Conservation (phyloP, 2,888 invertebrate species). For the Calliopum simillimum region DNA sequence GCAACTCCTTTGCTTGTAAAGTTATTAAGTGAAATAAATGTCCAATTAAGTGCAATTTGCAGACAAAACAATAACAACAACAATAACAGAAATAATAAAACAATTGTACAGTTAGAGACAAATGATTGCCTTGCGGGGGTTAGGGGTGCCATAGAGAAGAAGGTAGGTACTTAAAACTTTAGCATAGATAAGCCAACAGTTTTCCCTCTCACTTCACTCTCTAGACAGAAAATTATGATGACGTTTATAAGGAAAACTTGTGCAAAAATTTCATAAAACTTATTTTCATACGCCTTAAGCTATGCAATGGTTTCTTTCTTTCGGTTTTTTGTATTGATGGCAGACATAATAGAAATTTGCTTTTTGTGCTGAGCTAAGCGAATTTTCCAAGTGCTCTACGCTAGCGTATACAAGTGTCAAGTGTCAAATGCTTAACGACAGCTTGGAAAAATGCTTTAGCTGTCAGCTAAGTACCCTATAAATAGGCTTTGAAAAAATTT, state of each 20-base stretch:
- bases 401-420: constrained; percentile 22
- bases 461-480: constrained; percentile 27
- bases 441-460: constrained; percentile 23
- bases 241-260: neutral
- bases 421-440: constrained; percentile 34
- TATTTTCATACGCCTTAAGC: constrained; percentile 10
- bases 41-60: constrained; percentile 42
- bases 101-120: constrained; percentile 5
- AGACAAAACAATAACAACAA: constrained; percentile 35
- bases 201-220: neutral
- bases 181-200: neutral
- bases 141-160: neutral
- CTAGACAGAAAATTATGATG: neutral
- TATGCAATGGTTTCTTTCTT: neutral
- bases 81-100: constrained; percentile 23
- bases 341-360: too few species aligned
- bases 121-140: neutral
- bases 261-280: constrained; percentile 2
- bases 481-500: constrained; percentile 16
- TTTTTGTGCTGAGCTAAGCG: too few species aligned
- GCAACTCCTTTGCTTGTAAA: neutral
- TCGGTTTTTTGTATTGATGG: neutral
- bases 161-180: neutral
- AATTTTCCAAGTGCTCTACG: too few species aligned
- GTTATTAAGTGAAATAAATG: constrained; percentile 20